A percentile compares a stretch with the other conserved stretches of the same genome.
These are phyloP conservation scores for Umimayanthus kanabou DNA, from an alignment of 92 coral and sea anemone species.

Conservation along the genomic window DNA sequence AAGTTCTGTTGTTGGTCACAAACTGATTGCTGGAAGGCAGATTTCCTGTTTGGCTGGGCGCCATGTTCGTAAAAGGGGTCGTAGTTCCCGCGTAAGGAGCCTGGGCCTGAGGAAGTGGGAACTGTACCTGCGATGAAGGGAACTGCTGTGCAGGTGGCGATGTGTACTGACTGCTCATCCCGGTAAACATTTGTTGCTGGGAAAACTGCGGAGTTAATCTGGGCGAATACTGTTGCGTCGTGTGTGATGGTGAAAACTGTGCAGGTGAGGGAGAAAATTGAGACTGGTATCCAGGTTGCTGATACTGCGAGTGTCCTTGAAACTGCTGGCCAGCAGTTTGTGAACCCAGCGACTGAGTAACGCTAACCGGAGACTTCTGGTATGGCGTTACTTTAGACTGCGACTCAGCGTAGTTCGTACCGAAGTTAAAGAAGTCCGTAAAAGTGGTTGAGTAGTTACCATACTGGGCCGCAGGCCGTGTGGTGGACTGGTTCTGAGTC, in stretches of 20 bases:
- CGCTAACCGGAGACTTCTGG: conserved; percentile 29
- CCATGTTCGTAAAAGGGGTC: conserved; percentile 17
- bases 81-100: conserved; percentile 22
- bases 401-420: conserved; percentile 29
- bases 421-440: conserved; percentile 39
- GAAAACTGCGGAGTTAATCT: conserved; percentile 36
- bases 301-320: conserved; percentile 38
- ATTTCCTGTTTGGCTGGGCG: conserved; percentile 18
- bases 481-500: conserved; percentile 25
- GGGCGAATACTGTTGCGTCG: conserved; percentile 37
- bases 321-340: conserved; percentile 36
- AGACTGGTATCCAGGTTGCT: conserved; percentile 33
- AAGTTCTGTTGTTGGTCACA: conserved; percentile 19
- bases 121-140: conserved; percentile 14
- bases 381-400: conserved; percentile 24
- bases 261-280: conserved; percentile 29
- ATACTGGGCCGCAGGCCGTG: conserved; percentile 22
- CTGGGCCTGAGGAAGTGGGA: conserved; percentile 25
- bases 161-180: conserved; percentile 39
- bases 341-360: conserved; percentile 15
- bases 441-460: conserved; percentile 35
- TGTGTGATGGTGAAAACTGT: conserved; percentile 35
- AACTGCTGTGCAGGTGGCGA: conserved; percentile 37
- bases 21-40: conserved; percentile 15
- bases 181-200: conserved; percentile 40